Evolutionary conservation across 2,797 vertebrate species (phyloP).

Genomic region (Notoglanidium macrostoma): DNA sequence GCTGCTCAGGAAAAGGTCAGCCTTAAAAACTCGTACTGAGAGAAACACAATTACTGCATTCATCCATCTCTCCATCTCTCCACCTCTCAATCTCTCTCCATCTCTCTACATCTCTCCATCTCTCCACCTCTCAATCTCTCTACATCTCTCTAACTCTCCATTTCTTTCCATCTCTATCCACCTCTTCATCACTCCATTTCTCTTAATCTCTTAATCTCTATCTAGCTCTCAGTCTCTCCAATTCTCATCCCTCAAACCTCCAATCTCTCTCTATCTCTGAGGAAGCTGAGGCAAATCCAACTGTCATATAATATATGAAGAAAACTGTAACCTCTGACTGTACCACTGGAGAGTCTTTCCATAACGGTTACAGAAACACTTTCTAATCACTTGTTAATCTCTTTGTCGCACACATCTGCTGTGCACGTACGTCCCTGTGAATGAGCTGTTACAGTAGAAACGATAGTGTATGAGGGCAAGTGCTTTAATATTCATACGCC

Average conservation of each 20-base stretch:
- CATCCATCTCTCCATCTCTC: slow-evolving; percentile 38
- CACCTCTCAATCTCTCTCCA: background rate
- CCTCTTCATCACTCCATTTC: background rate
- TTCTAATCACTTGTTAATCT: too few species aligned
- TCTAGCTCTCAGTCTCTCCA: background rate
- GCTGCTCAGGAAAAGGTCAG: slow-evolving; percentile 49
- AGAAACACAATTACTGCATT: slow-evolving; percentile 31
- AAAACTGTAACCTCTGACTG: background rate
- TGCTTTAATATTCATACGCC: background rate
- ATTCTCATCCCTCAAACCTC: background rate
- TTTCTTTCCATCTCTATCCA: background rate
- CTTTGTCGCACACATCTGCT: too few species aligned
- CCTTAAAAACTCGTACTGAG: slow-evolving; percentile 35
- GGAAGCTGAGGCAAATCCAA: slow-evolving; percentile 52
- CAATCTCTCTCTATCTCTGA: background rate
- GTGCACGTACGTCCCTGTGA: too few species aligned
- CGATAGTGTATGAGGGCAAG: background rate
- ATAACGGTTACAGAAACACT: background rate
- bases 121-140: background rate
- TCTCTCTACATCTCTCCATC: background rate
- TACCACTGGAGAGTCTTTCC: background rate
- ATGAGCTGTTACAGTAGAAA: background rate
- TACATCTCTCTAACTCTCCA: background rate
- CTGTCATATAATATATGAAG: slow-evolving; percentile 62
- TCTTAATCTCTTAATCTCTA: background rate